Conservation (phyloP, 1,140 invertebrate genomes). For the Fopius arisanus region DNA sequence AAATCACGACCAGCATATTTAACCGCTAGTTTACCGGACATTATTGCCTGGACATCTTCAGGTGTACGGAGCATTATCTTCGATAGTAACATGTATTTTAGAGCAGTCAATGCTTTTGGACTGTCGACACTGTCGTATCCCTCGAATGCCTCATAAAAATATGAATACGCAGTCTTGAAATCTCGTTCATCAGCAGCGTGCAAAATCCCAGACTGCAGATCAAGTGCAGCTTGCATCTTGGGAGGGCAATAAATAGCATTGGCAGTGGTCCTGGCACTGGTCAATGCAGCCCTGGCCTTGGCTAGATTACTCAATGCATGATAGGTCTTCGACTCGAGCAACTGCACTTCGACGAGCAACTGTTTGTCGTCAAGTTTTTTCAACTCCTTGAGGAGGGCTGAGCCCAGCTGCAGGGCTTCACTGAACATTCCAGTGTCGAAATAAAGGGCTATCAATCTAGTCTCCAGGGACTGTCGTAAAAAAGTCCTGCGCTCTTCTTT, state of each 20-base stretch:
- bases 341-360: slow-evolving; percentile 93
- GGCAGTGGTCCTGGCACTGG: slow-evolving; percentile 97
- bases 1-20: slow-evolving; percentile 96
- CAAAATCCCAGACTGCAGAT: slow-evolving; percentile 97
- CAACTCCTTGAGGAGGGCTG: slow-evolving; percentile 88
- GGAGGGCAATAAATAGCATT: slow-evolving; percentile 99
- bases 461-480: slow-evolving; percentile 94
- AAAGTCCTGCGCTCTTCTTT: slow-evolving; percentile 97
- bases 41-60: slow-evolving; percentile 95
- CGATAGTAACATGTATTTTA: slow-evolving; percentile 99
- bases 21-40: slow-evolving; percentile 95
- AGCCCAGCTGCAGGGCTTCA: slow-evolving; percentile 85
- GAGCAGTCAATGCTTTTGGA: slow-evolving; percentile 88
- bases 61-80: slow-evolving; percentile 98
- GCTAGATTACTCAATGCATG: slow-evolving; percentile 96
- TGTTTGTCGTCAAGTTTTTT: slow-evolving; percentile 99
- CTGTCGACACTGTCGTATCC: slow-evolving; percentile 96
- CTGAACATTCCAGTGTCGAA: slow-evolving; percentile 92
- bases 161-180: slow-evolving; percentile 99
- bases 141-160: slow-evolving; percentile 99
- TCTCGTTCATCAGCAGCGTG: slow-evolving; percentile 99
- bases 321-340: slow-evolving; percentile 98
- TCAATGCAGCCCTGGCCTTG: slow-evolving; percentile 95
- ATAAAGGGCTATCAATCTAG: slow-evolving; percentile 91
- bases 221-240: slow-evolving; percentile 95